Conservation (phyloP, 2,888 invertebrate genomes). For the Plebejus anna region DNA sequence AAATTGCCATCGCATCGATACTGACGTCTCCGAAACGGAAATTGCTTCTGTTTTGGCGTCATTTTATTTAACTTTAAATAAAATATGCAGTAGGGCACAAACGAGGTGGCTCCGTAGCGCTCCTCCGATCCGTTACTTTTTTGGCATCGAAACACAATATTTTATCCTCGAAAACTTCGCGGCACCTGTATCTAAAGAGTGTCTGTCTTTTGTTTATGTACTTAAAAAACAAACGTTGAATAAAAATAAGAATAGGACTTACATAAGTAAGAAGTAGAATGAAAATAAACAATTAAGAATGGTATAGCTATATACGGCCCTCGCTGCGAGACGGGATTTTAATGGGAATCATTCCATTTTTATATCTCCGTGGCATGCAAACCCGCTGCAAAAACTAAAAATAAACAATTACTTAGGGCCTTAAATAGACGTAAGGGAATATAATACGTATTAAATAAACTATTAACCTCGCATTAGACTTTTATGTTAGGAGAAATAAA, state of each 20-base stretch:
- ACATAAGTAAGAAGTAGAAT: constrained; percentile 20
- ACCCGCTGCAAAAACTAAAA: constrained; percentile 29
- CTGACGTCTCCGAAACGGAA: constrained; percentile 3
- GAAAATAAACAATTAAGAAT: constrained; percentile 22
- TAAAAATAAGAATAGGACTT: constrained; percentile 24
- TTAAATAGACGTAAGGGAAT: constrained; percentile 10
- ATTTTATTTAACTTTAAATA: neutral
- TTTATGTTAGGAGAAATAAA: constrained; percentile 23
- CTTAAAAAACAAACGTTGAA: neutral
- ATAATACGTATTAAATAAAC: constrained; percentile 31
- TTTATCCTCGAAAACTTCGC: neutral
- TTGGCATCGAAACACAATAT: neutral
- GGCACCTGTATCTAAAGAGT: neutral
- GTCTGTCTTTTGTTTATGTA: neutral
- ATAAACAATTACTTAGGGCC: constrained; percentile 29
- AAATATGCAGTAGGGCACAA: neutral
- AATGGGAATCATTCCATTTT: constrained; percentile 24
- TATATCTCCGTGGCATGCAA: constrained; percentile 22
- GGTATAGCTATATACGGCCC: constrained; percentile 10
- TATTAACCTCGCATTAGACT: constrained; percentile 29
- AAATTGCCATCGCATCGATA: constrained; percentile 14
- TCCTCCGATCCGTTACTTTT: neutral
- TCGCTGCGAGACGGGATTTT: constrained; percentile 19
- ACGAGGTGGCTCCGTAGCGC: neutral
- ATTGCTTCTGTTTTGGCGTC: neutral